Conservation (phyloP, 2,888 invertebrate species). For the Spilosoma lubricipeda region DNA sequence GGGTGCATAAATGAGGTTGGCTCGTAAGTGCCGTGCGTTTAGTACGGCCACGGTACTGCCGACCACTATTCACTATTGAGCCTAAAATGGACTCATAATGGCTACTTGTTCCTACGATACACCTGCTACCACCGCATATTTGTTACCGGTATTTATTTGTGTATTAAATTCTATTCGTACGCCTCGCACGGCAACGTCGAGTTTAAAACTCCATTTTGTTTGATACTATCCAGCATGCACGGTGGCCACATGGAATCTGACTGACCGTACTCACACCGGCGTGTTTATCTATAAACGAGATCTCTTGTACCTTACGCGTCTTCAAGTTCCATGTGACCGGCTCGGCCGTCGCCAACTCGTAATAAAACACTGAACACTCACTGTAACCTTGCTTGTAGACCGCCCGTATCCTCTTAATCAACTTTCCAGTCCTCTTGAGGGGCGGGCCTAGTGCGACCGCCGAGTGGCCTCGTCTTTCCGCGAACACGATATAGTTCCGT, state of each 20-base stretch:
- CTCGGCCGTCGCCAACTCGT: conserved; percentile 42
- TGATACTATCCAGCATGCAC: conserved; percentile 41
- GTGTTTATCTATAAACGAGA: conserved; percentile 14
- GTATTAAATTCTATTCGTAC: conserved; percentile 64
- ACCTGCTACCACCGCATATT: conserved; percentile 79
- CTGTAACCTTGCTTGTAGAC: conserved; percentile 84
- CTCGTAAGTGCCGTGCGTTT: conserved; percentile 63
- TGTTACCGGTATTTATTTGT: conserved; percentile 74
- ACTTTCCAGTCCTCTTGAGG: conserved; percentile 75
- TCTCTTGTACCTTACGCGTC: conserved; percentile 41
- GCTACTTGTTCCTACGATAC: conserved; percentile 81
- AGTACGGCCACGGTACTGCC: conserved; percentile 66
- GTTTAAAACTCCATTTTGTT: conserved; percentile 20
- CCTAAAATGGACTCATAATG: conserved; percentile 85
- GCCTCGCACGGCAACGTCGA: conserved; percentile 29
- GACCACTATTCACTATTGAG: conserved; percentile 76
- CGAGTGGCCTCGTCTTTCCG: conserved; percentile 78
- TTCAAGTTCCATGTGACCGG: conserved; percentile 53
- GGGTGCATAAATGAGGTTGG: conserved; percentile 83
- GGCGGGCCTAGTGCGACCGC: conserved; percentile 83
- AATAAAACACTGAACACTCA: conserved; percentile 71
- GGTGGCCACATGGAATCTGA: conserved; percentile 66
- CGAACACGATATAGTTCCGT: conserved; percentile 83
- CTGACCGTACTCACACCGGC: conserved; percentile 32
- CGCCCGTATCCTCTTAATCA: conserved; percentile 79